Percentiles rank a stretch among this genome's conserved stretches.
These are phyloP conservation scores for Pygocentrus nattereri DNA, from an alignment of 2,797 vertebrate genomes.

Conservation along the genomic window DNA sequence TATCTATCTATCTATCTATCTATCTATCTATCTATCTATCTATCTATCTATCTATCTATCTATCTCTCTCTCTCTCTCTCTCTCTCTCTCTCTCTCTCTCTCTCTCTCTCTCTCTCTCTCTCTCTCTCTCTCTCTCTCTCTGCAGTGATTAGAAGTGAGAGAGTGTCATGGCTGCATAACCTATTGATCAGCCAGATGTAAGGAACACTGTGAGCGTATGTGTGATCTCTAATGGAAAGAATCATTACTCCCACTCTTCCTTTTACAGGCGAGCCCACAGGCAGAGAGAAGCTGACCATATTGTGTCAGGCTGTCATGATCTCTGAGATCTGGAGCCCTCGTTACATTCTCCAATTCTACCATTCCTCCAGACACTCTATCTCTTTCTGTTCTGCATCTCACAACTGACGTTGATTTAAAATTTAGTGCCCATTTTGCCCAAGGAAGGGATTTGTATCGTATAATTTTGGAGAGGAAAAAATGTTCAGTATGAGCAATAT, in stretches of 20 bases:
- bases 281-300: constrained; percentile 3
- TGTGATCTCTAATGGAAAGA: background rate
- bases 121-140: no score
- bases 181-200: constrained; percentile 19
- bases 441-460: constrained; percentile 25
- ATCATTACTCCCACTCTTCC: constrained; percentile 8
- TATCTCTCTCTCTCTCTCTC: no score
- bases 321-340: constrained; percentile 24
- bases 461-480: constrained; percentile 40
- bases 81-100: no score
- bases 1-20: no score
- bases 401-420: constrained; percentile 29
- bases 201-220: background rate
- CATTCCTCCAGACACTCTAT: constrained; percentile 16
- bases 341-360: constrained; percentile 12
- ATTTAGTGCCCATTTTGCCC: constrained; percentile 27
- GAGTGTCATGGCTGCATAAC: background rate
- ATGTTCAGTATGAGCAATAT: constrained; percentile 7
- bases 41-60: no score
- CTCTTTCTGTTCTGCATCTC: background rate
- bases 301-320: constrained; percentile 12
- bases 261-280: background rate
- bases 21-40: no score
- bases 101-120: no score
- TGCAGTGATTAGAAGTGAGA: background rate